phyloP scores from a whole-genome alignment of 2,888 invertebrate species.

The Antitype chi region DNA sequence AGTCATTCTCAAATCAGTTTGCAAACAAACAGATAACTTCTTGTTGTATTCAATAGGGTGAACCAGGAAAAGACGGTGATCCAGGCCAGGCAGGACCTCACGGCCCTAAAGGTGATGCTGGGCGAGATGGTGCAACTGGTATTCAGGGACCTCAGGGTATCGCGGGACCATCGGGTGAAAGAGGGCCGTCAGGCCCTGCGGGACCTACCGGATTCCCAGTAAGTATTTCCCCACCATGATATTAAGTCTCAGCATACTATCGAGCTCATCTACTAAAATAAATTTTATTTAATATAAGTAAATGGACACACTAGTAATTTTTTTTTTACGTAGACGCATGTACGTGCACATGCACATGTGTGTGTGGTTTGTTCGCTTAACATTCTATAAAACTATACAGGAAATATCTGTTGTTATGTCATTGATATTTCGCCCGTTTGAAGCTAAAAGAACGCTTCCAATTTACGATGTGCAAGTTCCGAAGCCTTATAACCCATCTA shows the following conservation, averaged over 20 bases:
- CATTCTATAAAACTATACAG: background rate
- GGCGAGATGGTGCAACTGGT: conserved; percentile 95
- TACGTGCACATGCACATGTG: no score
- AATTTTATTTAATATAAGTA: background rate
- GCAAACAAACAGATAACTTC: background rate
- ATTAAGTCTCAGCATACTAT: background rate
- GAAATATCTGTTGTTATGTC: background rate
- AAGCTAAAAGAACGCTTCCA: background rate
- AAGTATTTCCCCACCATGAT: conserved; percentile 61
- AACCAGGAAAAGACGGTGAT: conserved; percentile 95
- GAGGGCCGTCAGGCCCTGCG: conserved; percentile 94
- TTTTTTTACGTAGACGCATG: background rate
- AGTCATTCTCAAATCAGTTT: background rate
- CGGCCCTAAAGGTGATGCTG: conserved; percentile 95
- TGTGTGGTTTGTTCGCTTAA: background rate
- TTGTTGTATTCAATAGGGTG: conserved; percentile 88
- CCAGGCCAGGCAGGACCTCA: conserved; percentile 93
- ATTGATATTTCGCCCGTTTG: background rate
- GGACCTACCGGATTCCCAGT: conserved; percentile 96
- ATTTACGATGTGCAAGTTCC: background rate
- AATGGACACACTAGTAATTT: background rate
- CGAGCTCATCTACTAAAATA: background rate
- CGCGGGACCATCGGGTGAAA: conserved; percentile 93
- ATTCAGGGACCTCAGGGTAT: conserved; percentile 94
- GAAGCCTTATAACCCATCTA: background rate